A percentile compares a stretch with the other conserved stretches of the same genome.
phyloP scores from a whole-genome alignment of 2,113 vertebrate species.

The Rhinopomastus cyanomelas region DNA sequence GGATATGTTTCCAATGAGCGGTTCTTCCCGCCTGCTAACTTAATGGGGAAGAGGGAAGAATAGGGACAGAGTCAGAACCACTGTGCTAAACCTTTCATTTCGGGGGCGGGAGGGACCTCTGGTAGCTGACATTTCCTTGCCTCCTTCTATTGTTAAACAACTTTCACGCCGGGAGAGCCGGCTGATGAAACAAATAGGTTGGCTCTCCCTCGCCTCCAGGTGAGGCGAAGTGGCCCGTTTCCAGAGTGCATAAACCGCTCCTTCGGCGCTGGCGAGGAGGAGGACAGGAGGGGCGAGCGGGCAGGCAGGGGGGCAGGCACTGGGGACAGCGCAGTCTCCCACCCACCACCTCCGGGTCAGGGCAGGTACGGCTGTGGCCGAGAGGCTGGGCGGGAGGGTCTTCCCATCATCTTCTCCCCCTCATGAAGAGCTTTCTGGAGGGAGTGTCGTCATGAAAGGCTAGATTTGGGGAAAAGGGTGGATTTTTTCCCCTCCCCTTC shows the following conservation, averaged over 20 bases:
- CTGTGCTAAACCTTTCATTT: background rate
- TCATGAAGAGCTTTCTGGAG: background rate
- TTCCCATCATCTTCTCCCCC: rapidly evolving
- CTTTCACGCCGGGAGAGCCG: slow-evolving; percentile 57
- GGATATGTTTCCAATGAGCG: slow-evolving; percentile 28
- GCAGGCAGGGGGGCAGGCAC: background rate
- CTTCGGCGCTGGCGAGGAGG: background rate
- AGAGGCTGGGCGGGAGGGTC: background rate
- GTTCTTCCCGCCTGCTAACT: slow-evolving; percentile 23
- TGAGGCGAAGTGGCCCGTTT: background rate
- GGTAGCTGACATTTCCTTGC: background rate
- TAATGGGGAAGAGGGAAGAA: slow-evolving; percentile 6
- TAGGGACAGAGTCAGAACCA: background rate
- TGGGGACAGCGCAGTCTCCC: background rate
- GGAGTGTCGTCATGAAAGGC: background rate
- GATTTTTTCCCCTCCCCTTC: background rate
- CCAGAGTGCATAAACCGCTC: background rate
- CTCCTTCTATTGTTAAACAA: slow-evolving; percentile 69
- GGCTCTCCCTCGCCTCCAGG: background rate
- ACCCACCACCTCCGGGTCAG: background rate
- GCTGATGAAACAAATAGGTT: slow-evolving; percentile 40
- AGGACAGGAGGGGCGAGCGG: background rate
- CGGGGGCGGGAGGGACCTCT: background rate
- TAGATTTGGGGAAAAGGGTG: background rate
- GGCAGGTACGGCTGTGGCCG: background rate